Base-by-base conservation (phyloP, 2,113 vertebrate species). In the Lepidothrix coronata region DNA sequence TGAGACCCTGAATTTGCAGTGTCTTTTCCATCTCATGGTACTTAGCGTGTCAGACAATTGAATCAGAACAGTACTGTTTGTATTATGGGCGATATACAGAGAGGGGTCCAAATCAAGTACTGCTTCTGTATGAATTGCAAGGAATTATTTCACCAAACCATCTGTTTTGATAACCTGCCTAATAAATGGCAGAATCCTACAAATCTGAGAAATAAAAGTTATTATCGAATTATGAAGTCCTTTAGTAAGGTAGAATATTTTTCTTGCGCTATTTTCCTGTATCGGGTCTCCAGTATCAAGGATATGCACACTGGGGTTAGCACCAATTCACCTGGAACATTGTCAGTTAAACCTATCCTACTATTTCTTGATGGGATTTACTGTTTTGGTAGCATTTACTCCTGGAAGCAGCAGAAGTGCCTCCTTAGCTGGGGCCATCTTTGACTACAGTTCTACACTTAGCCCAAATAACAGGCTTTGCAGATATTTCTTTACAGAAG, bases 271-370 rank as follows among this genome's bases (percentile, higher is more conserved):
- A 17, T 83, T 85, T 73, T 83, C 37, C 28, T 54, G 13, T 77
- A 30, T 4, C 33, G 12, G 0, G 8, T 72, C 7, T 79, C 15
- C 14, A 41, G 0, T 57, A 75, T 57, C 2, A 4, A 73, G 20
- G 11, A 35, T 13, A 35, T 14, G 24, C 0, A 1, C 39, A 23
- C 6, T 22, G 12, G 5, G 16, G 4, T 55, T 48, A 63, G 33
- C 21, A 48, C 16, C 31, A 89, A 4, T 57, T 75, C 17, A 54
- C 23, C 33, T 72, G 71, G 33, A 85, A 33, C 10, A 18, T 44
- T 30, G 18, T 5, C 5, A 12, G 16, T 33, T 83, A 76, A 46
- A 73, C 31, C 24, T 72, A 2, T 27, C 27, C 62, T 90, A 43
- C 12, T 48, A 5, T 74, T 74, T 83, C 43, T 31, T 49, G 39